Evolutionary conservation across 2,797 vertebrate species (phyloP).

Genomic region (Chelon auratus): DNA sequence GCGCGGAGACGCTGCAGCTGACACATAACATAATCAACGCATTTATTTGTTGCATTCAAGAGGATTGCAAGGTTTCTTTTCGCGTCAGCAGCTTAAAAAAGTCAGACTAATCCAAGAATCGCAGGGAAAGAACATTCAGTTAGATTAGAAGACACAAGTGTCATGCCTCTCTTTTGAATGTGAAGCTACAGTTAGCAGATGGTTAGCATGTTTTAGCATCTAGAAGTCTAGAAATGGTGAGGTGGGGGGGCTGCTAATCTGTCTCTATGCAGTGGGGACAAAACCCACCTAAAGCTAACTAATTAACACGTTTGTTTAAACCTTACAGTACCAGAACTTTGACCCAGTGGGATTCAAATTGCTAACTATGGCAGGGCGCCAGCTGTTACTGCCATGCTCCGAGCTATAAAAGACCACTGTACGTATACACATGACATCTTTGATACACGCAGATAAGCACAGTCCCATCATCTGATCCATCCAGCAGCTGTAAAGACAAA

Average conservation of each 20-base stretch:
- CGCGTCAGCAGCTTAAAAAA: slow-evolving; percentile 2
- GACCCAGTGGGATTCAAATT: slow-evolving; percentile 6
- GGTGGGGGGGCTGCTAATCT: not conserved
- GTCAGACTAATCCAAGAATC: not conserved
- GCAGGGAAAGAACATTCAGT: no score
- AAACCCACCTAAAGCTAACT: not conserved
- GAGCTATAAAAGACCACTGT: slow-evolving; percentile 62
- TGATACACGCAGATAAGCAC: slow-evolving; percentile 62
- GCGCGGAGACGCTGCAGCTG: slow-evolving; percentile 41
- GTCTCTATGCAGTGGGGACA: not conserved
- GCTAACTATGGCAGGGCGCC: slow-evolving; percentile 22
- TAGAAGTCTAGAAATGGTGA: not conserved
- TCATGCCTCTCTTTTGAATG: slow-evolving; percentile 1
- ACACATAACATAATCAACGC: slow-evolving; percentile 17
- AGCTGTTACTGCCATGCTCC: slow-evolving; percentile 49
- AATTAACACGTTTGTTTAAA: slow-evolving; percentile 15
- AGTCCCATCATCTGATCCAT: slow-evolving; percentile 61
- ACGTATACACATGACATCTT: slow-evolving; percentile 60
- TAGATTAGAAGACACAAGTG: not conserved
- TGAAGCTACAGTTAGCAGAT: slow-evolving; percentile 6
- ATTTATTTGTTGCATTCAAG: slow-evolving; percentile 3
- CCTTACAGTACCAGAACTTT: slow-evolving; percentile 11
- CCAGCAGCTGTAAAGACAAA: slow-evolving; percentile 70
- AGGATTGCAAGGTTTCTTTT: slow-evolving; percentile 13
- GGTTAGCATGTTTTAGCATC: slow-evolving; percentile 15